phyloP scores from a whole-genome alignment of 2,888 invertebrate species.

The Drosophila hawaiiensis region DNA sequence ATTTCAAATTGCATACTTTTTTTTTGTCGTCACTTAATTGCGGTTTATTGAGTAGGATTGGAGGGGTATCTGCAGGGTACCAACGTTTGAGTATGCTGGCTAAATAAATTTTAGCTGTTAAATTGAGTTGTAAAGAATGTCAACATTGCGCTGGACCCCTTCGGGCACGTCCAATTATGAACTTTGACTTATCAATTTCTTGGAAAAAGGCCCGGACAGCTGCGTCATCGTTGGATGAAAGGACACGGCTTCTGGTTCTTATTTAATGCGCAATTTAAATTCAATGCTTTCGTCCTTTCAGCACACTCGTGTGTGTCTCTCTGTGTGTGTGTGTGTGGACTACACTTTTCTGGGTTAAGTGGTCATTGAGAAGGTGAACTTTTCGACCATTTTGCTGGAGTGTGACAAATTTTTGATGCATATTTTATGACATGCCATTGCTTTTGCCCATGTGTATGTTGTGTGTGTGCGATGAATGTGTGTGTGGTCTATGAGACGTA shows the following conservation, averaged over 20 bases:
- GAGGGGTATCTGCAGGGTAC: background rate
- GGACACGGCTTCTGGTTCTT: conserved; percentile 46
- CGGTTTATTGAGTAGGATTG: conserved; percentile 1
- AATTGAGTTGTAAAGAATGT: conserved; percentile 44
- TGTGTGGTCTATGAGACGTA: conserved; percentile 10
- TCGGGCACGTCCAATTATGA: conserved; percentile 62
- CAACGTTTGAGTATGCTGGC: conserved; percentile 11
- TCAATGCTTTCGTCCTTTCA: conserved; percentile 63
- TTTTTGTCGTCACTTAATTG: conserved; percentile 36
- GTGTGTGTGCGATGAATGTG: conserved; percentile 1
- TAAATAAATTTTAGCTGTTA: conserved; percentile 34
- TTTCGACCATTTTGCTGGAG: conserved; percentile 61
- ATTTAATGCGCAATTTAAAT: conserved; percentile 78
- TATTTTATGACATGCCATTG: conserved; percentile 63
- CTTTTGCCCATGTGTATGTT: conserved; percentile 8
- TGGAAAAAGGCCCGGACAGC: conserved; percentile 50
- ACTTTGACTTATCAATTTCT: conserved; percentile 78
- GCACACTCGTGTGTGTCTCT: conserved; percentile 3
- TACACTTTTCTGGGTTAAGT: conserved; percentile 70
- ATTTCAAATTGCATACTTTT: conserved; percentile 61
- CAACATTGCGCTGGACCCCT: conserved; percentile 28
- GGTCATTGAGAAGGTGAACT: conserved; percentile 74
- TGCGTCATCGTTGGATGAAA: conserved; percentile 37
- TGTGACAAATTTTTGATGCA: conserved; percentile 78
- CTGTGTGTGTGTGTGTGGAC: conserved; percentile 5